Evolutionary conservation across 1,140 invertebrate species (phyloP).

Genomic region (Dendroctonus ponderosae): DNA sequence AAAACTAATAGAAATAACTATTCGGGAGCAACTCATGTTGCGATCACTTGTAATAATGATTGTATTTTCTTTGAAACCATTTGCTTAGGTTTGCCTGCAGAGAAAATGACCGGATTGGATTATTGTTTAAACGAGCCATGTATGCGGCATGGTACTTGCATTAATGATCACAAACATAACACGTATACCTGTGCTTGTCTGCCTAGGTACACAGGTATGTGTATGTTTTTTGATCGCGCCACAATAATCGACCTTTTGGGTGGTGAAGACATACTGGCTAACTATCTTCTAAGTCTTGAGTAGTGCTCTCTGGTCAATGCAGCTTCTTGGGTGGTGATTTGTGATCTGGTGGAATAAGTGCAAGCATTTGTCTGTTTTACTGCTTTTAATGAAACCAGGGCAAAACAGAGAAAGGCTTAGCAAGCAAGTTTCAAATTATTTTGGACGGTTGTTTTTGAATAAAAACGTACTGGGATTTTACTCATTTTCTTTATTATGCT

Average conservation of each 20-base stretch:
- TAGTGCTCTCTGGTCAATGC: no score
- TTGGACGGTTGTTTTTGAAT: no score
- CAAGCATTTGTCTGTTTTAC: no score
- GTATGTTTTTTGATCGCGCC: background rate
- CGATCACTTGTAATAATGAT: background rate
- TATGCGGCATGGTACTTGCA: slow-evolving; percentile 75
- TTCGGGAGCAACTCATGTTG: no score
- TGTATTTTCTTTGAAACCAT: background rate
- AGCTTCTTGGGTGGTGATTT: background rate
- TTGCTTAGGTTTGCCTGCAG: slow-evolving; percentile 43
- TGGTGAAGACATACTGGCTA: no score
- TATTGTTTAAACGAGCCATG: slow-evolving; percentile 77
- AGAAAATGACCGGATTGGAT: slow-evolving; percentile 56
- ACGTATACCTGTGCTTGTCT: slow-evolving; percentile 78
- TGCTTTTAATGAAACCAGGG: no score
- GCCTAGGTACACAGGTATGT: slow-evolving; percentile 53
- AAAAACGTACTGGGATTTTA: no score
- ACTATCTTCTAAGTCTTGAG: no score
- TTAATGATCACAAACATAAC: slow-evolving; percentile 65
- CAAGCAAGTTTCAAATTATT: no score
- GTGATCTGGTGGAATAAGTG: background rate
- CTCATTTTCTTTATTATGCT: background rate
- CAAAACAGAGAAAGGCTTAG: no score
- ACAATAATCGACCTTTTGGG: background rate
- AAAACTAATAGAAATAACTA: background rate